Percentiles rank a stretch among this genome's conserved stretches.
phyloP scores from a whole-genome alignment of 2,113 vertebrate species.

The Sturnus vulgaris region DNA sequence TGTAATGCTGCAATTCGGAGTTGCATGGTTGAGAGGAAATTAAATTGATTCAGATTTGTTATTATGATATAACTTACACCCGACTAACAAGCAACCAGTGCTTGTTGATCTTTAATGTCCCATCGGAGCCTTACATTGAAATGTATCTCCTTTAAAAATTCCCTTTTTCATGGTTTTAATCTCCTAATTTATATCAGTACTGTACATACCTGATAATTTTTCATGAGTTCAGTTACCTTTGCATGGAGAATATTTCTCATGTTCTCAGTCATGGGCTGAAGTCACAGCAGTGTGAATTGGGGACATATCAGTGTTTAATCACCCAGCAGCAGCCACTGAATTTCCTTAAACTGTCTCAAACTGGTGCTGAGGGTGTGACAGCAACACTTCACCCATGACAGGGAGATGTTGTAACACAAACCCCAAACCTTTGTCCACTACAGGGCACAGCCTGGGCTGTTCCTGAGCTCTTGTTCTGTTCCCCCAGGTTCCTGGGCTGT shows the following conservation, averaged over 20 bases:
- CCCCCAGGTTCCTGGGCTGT: conserved; percentile 41
- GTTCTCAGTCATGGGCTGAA: not conserved
- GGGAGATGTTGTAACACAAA: not conserved
- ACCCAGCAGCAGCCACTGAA: not conserved
- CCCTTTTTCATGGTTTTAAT: too few relatives aligned
- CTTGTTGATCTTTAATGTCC: not conserved
- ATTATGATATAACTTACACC: too few relatives aligned
- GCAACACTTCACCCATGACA: not conserved
- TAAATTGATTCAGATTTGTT: not conserved
- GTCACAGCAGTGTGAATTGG: not conserved
- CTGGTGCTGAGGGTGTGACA: not conserved
- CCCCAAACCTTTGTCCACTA: not conserved
- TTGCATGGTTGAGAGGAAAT: not conserved
- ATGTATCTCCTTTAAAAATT: not conserved
- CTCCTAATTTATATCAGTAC: not conserved
- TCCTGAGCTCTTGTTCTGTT: not conserved
- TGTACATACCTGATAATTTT: not conserved
- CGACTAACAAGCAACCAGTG: not conserved
- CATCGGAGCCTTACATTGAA: not conserved
- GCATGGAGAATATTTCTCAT: not conserved
- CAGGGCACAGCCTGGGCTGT: not conserved
- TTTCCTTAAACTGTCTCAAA: accelerated
- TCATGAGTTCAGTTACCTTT: not conserved
- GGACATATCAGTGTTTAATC: not conserved
- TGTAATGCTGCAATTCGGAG: accelerated